Base-by-base conservation (phyloP, 2,797 vertebrate genomes). In the Rhynchonycteris naso region DNA sequence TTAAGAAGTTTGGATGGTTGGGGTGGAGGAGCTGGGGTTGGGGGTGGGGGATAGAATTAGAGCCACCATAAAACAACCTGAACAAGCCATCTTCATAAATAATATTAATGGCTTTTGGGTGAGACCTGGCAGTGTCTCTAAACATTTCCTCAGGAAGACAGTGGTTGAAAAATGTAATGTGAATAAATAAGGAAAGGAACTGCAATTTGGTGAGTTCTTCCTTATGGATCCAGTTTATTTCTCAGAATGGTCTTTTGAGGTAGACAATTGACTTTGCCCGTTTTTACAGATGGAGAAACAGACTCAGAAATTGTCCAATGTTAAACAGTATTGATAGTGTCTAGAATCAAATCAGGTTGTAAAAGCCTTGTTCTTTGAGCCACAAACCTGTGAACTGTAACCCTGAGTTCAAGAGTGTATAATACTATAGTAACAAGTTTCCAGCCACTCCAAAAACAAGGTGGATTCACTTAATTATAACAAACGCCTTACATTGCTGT, bases 61-160 rank as follows among this genome's bases (percentile, higher is more conserved):
- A 95, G 69, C 81, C 52, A 43, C 84, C 16, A 87, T 26, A 87
- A 75, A 54, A 88, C 47, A 72, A 13, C 56, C 91, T 80, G 58
- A 90, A 88, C 43, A 78, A 71, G 75, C 80, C 84, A 65, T 52
- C 72, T 90, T 76, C 69, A 30, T 85, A 58, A 66, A 33, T 72
- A 35, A 76, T 56, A 54, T 68, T 66, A 35, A 6, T 90, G 87
- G 83, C 81, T 94, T 89, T 78, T 95, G 95, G 75, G 63, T 86
- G 72, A 95, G 92, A 94, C 72, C 74, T 90, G 43, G 72, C 52
- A 90, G 90, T 86, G 80, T 95, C 71, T 93, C 59, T 92, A 83
- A 75, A 78, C 61, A 97, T 80, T 95, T 94, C 86, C 96, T 96
- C 94, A 96, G 95, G 93, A 87, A 95, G 82, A 94, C n/a, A 94